phyloP scores from a whole-genome alignment of 2,888 invertebrate species.

The Phragmatobia fuliginosa region DNA sequence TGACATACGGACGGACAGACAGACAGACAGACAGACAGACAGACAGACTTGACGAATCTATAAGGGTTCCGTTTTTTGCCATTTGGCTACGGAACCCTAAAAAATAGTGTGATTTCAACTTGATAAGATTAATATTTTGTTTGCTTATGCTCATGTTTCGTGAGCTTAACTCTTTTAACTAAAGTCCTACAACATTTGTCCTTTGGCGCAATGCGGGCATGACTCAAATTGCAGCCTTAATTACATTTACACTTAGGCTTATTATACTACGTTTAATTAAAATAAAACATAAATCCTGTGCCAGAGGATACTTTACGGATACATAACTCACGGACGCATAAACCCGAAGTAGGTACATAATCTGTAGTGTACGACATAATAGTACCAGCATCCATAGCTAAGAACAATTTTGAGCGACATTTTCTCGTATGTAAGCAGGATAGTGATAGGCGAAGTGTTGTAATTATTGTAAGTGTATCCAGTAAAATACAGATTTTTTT shows the following conservation, averaged over 20 bases:
- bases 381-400: background rate
- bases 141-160: background rate
- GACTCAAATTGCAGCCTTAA: background rate
- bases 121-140: background rate
- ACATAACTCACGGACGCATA: background rate
- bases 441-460: too few species aligned
- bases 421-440: too few species aligned
- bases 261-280: conserved; percentile 2
- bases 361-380: background rate
- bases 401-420: background rate
- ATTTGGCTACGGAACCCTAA: too few species aligned
- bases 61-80: too few species aligned
- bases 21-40: too few species aligned
- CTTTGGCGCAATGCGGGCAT: conserved; percentile 15
- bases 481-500: too few species aligned
- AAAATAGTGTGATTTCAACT: background rate
- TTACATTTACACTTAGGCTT: conserved; percentile 2
- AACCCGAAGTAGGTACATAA: background rate
- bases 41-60: too few species aligned
- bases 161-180: background rate
- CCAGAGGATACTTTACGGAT: background rate
- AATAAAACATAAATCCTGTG: background rate
- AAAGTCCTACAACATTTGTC: background rate
- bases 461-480: too few species aligned
- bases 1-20: too few species aligned